phyloP scores from a whole-genome alignment of 92 coral and sea anemone genomes.

The Diadumene lineata region DNA sequence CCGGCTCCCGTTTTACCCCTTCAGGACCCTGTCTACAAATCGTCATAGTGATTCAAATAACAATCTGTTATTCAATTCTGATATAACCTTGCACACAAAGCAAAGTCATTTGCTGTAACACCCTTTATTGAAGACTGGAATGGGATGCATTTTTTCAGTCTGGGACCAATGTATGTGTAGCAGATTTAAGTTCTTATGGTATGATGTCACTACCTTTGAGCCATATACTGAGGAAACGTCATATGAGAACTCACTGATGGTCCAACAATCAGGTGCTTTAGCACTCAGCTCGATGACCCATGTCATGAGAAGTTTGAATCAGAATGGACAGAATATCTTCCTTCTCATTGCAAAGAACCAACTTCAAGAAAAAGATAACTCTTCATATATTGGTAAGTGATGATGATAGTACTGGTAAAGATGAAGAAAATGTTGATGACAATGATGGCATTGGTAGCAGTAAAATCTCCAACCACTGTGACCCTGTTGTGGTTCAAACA shows the following conservation, averaged over 20 bases:
- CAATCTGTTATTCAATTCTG: too few relatives aligned
- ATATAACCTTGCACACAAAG: too few relatives aligned
- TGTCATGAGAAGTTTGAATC: slow-evolving; percentile 91
- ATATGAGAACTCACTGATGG: slow-evolving; percentile 90
- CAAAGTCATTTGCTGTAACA: too few relatives aligned
- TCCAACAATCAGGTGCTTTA: slow-evolving; percentile 92
- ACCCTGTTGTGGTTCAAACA: too few relatives aligned
- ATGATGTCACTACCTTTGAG: slow-evolving; percentile 96
- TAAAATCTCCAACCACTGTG: too few relatives aligned
- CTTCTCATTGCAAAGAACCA: slow-evolving; percentile 80
- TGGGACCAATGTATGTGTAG: slow-evolving; percentile 95
- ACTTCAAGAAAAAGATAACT: slow-evolving; percentile 82
- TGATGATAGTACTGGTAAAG: too few relatives aligned
- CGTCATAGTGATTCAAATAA: too few relatives aligned
- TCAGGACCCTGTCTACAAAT: too few relatives aligned
- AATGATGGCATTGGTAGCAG: too few relatives aligned
- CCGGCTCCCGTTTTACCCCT: too few relatives aligned
- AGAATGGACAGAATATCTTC: slow-evolving; percentile 86
- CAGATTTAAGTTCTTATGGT: slow-evolving; percentile 95
- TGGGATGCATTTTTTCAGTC: slow-evolving; percentile 68
- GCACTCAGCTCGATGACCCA: slow-evolving; percentile 93
- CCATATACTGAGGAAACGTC: slow-evolving; percentile 94
- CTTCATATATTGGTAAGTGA: slow-evolving; percentile 78
- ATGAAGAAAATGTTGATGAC: too few relatives aligned
- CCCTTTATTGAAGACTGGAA: too few relatives aligned